Percentiles rank a stretch among this genome's conserved stretches.
phyloP scores from a whole-genome alignment of 2,113 vertebrate species.

The Conger conger region DNA sequence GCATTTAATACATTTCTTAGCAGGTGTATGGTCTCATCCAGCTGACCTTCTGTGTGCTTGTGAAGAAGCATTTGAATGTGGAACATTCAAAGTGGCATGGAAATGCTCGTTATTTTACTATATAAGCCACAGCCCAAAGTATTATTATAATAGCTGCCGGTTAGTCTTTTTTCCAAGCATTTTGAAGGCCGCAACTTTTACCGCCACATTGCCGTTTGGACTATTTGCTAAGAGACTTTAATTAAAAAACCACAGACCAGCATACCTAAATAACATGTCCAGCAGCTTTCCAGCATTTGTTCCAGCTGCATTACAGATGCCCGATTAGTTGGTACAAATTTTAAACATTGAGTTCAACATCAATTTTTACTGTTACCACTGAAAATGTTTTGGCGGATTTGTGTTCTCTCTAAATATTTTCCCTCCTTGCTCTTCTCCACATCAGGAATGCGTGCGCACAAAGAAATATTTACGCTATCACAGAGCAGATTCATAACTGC shows the following conservation, averaged over 20 bases:
- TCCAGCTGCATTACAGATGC: not conserved
- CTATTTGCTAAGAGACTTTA: not conserved
- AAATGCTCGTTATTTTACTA: not conserved
- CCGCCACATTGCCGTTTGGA: not conserved
- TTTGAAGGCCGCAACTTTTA: not conserved
- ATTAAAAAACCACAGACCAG: not conserved
- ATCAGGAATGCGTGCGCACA: not conserved
- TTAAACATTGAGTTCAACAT: not conserved
- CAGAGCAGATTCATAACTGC: not conserved
- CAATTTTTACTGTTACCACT: not conserved
- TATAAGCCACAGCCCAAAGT: not conserved
- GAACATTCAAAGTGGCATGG: not conserved
- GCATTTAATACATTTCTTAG: not conserved
- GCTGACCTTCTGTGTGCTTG: not conserved
- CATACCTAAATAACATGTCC: not conserved
- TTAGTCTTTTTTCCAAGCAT: not conserved
- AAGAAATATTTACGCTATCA: not conserved
- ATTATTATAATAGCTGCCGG: not conserved
- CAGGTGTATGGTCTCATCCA: not conserved
- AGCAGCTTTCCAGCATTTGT: not conserved
- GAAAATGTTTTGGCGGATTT: not conserved
- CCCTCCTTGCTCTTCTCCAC: not conserved
- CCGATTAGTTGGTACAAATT: not conserved
- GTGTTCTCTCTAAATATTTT: not conserved
- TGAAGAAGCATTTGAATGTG: not conserved